These are phyloP conservation scores for Andrena fulva DNA, from an alignment of 2,888 invertebrate genomes.

Conservation along the genomic window DNA sequence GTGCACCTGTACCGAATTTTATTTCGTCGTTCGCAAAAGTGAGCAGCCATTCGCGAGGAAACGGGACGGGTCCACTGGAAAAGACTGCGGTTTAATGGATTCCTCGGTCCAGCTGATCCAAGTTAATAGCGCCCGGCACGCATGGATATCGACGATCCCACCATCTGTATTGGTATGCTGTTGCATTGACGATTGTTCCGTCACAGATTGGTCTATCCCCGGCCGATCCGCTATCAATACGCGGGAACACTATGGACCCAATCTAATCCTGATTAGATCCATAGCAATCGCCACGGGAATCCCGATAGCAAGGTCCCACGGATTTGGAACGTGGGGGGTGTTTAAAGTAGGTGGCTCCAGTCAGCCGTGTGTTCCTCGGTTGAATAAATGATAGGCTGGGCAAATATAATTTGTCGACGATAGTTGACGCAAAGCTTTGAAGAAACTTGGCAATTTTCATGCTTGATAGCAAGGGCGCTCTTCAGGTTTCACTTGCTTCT, in stretches of 20 bases:
- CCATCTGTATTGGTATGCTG: constrained; percentile 43
- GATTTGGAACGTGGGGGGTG: background rate
- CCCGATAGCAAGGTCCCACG: background rate
- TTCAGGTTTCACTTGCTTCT: background rate
- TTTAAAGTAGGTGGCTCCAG: background rate
- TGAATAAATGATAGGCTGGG: background rate
- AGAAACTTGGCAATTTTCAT: background rate
- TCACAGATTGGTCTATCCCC: constrained; percentile 56
- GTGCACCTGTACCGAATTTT: background rate
- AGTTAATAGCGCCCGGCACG: constrained; percentile 30
- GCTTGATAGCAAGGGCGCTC: too few relatives aligned
- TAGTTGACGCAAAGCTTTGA: background rate
- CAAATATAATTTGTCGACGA: background rate
- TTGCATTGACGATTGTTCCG: constrained; percentile 48
- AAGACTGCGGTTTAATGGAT: background rate
- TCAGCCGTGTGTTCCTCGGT: background rate
- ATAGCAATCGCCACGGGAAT: constrained; percentile 40
- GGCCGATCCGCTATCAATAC: constrained; percentile 46
- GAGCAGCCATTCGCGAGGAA: background rate
- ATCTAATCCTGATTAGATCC: constrained; percentile 59
- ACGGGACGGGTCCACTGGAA: background rate
- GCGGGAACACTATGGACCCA: constrained; percentile 33
- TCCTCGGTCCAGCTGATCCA: constrained; percentile 9
- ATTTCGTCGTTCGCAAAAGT: background rate
- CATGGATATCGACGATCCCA: constrained; percentile 20